Percentiles rank a stretch among this genome's conserved stretches.
Conservation (phyloP, 2,888 invertebrate species). For the Drosophila differens region DNA sequence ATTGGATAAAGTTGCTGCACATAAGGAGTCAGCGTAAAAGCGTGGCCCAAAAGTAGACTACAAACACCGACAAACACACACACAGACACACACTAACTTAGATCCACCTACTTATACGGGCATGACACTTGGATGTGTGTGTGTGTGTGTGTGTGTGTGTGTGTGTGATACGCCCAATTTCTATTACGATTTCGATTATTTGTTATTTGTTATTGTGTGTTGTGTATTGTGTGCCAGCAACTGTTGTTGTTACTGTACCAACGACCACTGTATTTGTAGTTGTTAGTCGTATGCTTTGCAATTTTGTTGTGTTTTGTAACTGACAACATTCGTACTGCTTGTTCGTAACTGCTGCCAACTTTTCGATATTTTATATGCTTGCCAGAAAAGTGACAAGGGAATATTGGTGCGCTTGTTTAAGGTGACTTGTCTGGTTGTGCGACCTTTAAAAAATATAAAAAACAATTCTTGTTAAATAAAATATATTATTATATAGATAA, state of each 20-base stretch:
- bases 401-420: neutral
- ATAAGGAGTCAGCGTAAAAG: constrained; percentile 46
- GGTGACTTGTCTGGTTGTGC: neutral
- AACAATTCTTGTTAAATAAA: constrained; percentile 21
- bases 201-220: constrained; percentile 55
- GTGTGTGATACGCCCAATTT: constrained; percentile 67
- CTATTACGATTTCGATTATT: constrained; percentile 67
- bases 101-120: neutral
- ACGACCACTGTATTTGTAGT: neutral
- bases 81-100: neutral
- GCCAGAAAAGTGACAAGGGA: constrained; percentile 15
- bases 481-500: neutral
- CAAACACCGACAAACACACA: neutral
- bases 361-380: constrained; percentile 35
- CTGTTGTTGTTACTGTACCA: constrained; percentile 8
- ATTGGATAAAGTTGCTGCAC: constrained; percentile 54
- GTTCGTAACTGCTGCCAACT: constrained; percentile 17
- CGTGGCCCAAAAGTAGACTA: constrained; percentile 53
- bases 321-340: constrained; percentile 35
- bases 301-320: constrained; percentile 17
- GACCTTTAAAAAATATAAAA: neutral
- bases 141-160: constrained; percentile 13
- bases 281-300: constrained; percentile 19
- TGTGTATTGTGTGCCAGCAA: constrained; percentile 26
- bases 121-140: constrained; percentile 15